Evolutionary conservation across 2,888 invertebrate species (phyloP).

Genomic region (Lysandra coridon): DNA sequence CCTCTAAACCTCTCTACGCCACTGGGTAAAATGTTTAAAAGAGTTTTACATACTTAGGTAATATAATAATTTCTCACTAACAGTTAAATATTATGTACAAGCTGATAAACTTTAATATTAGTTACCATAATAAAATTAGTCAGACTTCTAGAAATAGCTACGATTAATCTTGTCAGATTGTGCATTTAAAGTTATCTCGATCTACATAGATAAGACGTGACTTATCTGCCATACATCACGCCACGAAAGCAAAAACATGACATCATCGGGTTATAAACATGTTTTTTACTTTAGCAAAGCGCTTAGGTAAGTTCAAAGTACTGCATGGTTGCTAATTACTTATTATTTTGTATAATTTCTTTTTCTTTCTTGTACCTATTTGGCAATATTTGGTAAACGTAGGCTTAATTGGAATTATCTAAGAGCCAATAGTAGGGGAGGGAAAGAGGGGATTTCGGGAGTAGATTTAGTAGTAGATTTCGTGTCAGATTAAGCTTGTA

Average conservation of each 20-base stretch:
- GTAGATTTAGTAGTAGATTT: no score
- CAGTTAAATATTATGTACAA: no score
- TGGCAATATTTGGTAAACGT: neutral
- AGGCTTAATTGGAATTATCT: no score
- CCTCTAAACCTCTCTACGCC: no score
- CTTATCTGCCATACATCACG: neutral
- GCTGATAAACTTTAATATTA: neutral
- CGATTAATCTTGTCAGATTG: neutral
- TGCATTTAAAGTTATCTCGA: slow-evolving; percentile 8
- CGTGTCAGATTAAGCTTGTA: no score
- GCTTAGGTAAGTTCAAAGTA: neutral
- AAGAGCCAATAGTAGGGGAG: no score
- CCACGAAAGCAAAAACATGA: neutral
- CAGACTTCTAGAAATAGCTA: neutral
- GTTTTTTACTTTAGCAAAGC: neutral
- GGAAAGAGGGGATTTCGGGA: no score
- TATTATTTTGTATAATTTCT: no score
- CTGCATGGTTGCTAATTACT: no score
- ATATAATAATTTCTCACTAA: no score
- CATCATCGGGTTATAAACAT: slow-evolving; percentile 10
- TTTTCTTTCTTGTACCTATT: neutral
- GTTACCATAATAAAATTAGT: neutral
- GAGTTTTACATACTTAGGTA: no score
- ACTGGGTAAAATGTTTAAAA: no score
- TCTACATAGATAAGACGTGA: slow-evolving; percentile 23